Base-by-base conservation (phyloP, 2,113 vertebrate species). In the Apteryx mantelli region DNA sequence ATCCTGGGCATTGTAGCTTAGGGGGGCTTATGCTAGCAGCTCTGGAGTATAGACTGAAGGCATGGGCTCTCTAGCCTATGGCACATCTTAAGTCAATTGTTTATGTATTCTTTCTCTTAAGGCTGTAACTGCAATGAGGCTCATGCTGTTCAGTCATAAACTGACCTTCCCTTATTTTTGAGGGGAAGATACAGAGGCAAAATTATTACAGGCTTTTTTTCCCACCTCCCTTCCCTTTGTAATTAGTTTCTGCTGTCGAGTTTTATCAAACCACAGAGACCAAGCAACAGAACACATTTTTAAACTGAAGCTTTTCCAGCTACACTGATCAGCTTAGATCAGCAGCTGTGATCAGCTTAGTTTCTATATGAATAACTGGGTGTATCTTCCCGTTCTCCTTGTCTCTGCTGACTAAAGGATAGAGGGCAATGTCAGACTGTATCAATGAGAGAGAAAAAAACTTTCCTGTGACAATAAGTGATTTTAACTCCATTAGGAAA, bases 71-170 rank as follows among this genome's bases (percentile, higher is more conserved):
- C 78, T 66, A 32, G 63, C 32, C 85, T 75, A 40, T 71, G 82
- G 97, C 93, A 93, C 64, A 0, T n/a, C 40, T 90, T 55, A 46
- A 70, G 85, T 81, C 79, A 88, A 2, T 16, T 78, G 50, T 40
- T 4, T 82, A 80, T 66, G 36, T 36, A 5, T 46, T 92, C 76
- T 65, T 76, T 53, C 50, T 21, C 75, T 94, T 95, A 96, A 97
- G 94, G 93, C 94, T 96, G 66, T 74, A 20, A 55, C 60, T 77
- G 79, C 73, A 55, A 64, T 10, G 75, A 94, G 46, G 82, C 89
- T 88, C 28, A 13, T 32, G 61, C 30, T 21, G 52, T 44, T 82
- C 78, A 80, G 28, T 66, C 32, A n/a, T 18, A 44, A 91, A 91
- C 34, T 2, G 0, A 77, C 36, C n/a, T 75, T 66, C 75, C 89